These are phyloP conservation scores for Proctacanthus coquilletti DNA, from an alignment of 1,140 invertebrate genomes.

Conservation along the genomic window DNA sequence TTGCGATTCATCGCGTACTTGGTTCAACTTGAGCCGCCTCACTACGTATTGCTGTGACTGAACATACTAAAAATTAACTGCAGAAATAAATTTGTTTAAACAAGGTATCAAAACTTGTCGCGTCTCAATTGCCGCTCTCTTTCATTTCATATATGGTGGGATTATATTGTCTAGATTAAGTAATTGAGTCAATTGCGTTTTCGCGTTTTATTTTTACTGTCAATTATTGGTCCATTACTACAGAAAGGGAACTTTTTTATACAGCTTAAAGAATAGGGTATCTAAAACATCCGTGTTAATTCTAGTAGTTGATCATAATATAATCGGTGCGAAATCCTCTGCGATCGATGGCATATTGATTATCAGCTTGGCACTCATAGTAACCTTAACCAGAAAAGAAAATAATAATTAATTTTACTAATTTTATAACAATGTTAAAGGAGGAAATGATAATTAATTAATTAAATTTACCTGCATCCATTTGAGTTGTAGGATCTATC, in stretches of 20 bases:
- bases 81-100: too few species aligned
- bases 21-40: too few species aligned
- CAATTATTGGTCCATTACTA: background rate
- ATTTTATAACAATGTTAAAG: too few species aligned
- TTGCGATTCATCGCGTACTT: constrained; percentile 21
- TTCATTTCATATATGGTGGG: too few species aligned
- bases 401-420: too few species aligned
- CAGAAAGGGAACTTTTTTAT: background rate
- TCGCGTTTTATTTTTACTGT: background rate
- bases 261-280: background rate
- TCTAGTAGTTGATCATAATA: constrained; percentile 27
- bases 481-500: constrained; percentile 84
- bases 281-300: background rate
- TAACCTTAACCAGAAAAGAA: constrained; percentile 30
- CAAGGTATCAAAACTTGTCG: too few species aligned
- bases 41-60: too few species aligned
- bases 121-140: too few species aligned
- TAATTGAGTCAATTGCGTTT: constrained; percentile 4
- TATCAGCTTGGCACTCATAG: constrained; percentile 81
- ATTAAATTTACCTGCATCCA: constrained; percentile 56
- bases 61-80: background rate
- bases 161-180: constrained; percentile 1
- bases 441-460: constrained; percentile 3
- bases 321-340: constrained; percentile 79
- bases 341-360: constrained; percentile 81